A percentile compares a stretch with the other conserved stretches of the same genome.
Evolutionary conservation across 2,888 invertebrate species (phyloP).

Genomic region (Phrixothrix hirtus): DNA sequence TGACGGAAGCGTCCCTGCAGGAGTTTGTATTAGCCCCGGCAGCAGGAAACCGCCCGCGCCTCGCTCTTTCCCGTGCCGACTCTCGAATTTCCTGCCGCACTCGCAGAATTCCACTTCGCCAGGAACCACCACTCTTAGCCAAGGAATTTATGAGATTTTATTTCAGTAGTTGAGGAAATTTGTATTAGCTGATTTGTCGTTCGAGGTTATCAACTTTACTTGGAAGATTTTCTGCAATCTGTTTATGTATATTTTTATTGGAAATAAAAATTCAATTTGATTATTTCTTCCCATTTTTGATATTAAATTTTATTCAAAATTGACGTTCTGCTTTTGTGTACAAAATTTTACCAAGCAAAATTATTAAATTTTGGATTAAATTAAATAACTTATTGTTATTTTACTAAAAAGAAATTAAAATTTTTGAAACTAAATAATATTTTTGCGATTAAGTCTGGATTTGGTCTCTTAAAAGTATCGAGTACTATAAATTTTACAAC

Average conservation of each 20-base stretch:
- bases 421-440: too few species aligned
- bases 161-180: slow-evolving; percentile 44
- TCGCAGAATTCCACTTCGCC: slow-evolving; percentile 29
- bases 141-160: slow-evolving; percentile 43
- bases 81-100: slow-evolving; percentile 45
- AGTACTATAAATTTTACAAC: too few species aligned
- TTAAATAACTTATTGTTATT: too few species aligned
- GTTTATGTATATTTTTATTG: background rate
- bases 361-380: too few species aligned
- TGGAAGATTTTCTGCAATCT: slow-evolving; percentile 12
- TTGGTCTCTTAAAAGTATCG: too few species aligned
- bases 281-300: too few species aligned
- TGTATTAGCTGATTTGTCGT: slow-evolving; percentile 48
- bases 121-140: slow-evolving; percentile 31
- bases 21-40: slow-evolving; percentile 37
- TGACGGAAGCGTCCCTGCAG: slow-evolving; percentile 36
- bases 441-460: too few species aligned
- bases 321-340: too few species aligned
- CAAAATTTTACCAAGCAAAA: too few species aligned
- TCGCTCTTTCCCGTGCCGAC: slow-evolving; percentile 44
- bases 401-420: too few species aligned
- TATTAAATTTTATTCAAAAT: background rate
- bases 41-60: slow-evolving; percentile 46
- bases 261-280: background rate
- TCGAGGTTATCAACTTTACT: slow-evolving; percentile 33